Evolutionary conservation across 2,888 invertebrate genomes (phyloP).

Genomic region (Meganola albula): DNA sequence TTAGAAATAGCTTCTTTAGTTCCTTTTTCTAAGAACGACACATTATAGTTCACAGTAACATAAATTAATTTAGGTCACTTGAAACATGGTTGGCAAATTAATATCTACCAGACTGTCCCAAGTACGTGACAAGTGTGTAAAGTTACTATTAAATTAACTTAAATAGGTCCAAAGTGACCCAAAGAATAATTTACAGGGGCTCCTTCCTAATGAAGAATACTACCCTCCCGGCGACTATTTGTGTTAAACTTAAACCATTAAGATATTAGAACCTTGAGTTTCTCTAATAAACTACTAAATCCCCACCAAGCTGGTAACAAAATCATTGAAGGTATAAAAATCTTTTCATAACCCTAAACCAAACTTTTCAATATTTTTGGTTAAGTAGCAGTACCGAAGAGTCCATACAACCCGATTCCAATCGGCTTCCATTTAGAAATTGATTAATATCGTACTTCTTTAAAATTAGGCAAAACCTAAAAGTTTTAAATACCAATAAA

Average conservation of each 20-base stretch:
- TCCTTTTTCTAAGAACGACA: no score
- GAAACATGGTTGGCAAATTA: constrained; percentile 31
- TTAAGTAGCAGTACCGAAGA: no score
- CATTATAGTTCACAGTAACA: no score
- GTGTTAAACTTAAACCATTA: constrained; percentile 67
- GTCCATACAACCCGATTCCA: no score
- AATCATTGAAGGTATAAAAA: no score
- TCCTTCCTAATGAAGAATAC: constrained; percentile 70
- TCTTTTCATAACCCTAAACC: no score
- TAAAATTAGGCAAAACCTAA: no score
- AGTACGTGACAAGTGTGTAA: constrained; percentile 55
- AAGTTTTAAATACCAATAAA: no score
- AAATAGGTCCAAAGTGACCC: constrained; percentile 73
- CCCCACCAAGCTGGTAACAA: constrained; percentile 29
- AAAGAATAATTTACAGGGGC: constrained; percentile 69
- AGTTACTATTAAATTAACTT: constrained; percentile 71
- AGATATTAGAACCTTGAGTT: constrained; percentile 64
- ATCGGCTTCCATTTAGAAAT: no score
- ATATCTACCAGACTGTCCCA: constrained; percentile 35
- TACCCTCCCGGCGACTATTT: constrained; percentile 65
- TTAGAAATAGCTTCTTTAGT: no score
- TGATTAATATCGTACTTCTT: no score
- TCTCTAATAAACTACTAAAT: constrained; percentile 35
- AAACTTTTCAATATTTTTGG: no score
- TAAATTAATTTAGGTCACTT: constrained; percentile 20